These are phyloP conservation scores for Stylophora pistillata DNA, from an alignment of 64 coral and sea anemone genomes.

Conservation along the genomic window DNA sequence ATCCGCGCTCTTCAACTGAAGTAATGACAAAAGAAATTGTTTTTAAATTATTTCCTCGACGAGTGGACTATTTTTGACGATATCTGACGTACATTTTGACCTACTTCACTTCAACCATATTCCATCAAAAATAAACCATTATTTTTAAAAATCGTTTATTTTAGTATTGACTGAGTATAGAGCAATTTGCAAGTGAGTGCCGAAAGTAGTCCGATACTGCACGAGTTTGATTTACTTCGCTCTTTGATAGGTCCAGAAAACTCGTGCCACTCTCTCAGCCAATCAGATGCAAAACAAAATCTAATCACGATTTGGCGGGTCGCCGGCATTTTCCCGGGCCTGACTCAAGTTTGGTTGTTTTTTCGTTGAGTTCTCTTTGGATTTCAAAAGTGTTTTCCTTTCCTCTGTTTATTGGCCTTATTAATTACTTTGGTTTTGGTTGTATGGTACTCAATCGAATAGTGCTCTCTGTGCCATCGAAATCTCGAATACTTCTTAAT, in stretches of 20 bases:
- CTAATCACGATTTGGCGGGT: neutral
- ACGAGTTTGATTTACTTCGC: no score
- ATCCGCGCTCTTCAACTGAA: no score
- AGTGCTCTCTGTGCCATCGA: neutral
- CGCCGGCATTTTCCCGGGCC: neutral
- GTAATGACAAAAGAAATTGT: no score
- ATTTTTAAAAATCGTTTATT: neutral
- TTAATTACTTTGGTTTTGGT: neutral
- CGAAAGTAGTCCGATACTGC: neutral
- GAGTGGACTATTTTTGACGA: no score
- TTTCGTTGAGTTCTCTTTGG: neutral
- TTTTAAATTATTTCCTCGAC: no score
- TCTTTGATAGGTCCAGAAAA: neutral
- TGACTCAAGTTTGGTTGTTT: neutral
- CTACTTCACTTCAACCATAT: no score
- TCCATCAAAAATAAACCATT: neutral
- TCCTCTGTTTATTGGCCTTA: neutral
- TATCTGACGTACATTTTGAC: no score
- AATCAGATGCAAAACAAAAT: neutral
- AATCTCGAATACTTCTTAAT: no score
- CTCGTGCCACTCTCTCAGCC: neutral
- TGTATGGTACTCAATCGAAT: neutral
- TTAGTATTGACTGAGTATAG: neutral
- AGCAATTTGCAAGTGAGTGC: neutral
- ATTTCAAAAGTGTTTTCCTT: neutral